A percentile compares a stretch with the other conserved stretches of the same genome.
Evolutionary conservation across 1,140 invertebrate species (phyloP).

Genomic region (Protaetia brevitarsis): DNA sequence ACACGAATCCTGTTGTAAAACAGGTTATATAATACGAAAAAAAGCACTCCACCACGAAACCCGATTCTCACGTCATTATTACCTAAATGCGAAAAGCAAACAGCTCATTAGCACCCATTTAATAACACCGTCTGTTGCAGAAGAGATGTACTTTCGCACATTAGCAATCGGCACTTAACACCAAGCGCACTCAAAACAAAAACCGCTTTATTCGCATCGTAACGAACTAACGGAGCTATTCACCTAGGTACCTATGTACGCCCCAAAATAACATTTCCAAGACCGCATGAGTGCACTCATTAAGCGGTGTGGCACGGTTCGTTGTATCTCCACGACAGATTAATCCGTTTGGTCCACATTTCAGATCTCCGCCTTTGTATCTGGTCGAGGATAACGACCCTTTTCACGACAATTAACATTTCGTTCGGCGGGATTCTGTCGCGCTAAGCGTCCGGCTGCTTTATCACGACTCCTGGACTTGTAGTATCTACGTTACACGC

Average conservation of each 20-base stretch:
- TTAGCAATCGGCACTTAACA: background rate
- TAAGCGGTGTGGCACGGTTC: background rate
- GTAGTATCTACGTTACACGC: background rate
- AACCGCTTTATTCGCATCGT: background rate
- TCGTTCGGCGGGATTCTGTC: slow-evolving; percentile 6
- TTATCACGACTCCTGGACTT: background rate
- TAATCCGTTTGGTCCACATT: slow-evolving; percentile 8
- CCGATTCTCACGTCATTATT: too few species aligned
- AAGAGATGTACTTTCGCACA: too few species aligned
- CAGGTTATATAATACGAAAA: too few species aligned
- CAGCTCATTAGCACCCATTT: too few species aligned
- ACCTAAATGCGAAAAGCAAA: too few species aligned
- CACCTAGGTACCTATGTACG: background rate
- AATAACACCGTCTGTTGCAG: too few species aligned
- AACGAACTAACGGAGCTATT: background rate
- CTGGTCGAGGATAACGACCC: background rate
- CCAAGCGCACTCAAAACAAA: background rate
- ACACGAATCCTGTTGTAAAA: too few species aligned
- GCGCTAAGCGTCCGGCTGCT: background rate
- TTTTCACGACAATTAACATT: slow-evolving; percentile 18
- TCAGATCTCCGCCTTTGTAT: slow-evolving; percentile 7
- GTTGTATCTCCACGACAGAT: background rate
- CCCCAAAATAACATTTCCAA: background rate
- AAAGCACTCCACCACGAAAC: too few species aligned
- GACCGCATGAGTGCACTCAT: background rate